phyloP scores from a whole-genome alignment of 2,797 vertebrate genomes.

The Falco naumanni region DNA sequence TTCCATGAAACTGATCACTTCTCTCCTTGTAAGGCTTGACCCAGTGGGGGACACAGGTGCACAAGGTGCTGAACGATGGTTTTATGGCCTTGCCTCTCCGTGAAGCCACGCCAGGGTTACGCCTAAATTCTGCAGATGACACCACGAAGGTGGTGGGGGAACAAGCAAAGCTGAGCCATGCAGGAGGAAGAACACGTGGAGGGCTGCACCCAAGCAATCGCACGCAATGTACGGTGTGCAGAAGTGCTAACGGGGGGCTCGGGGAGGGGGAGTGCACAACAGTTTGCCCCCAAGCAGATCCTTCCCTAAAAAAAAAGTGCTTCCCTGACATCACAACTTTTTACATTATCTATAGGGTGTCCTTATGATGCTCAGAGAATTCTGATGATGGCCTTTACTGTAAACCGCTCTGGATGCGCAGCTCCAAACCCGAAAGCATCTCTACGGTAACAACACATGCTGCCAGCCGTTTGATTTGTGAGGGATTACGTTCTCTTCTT shows the following conservation, averaged over 20 bases:
- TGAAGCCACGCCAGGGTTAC: background rate
- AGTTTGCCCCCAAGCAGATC: background rate
- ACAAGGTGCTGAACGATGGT: background rate
- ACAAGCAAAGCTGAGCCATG: background rate
- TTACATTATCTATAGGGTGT: background rate
- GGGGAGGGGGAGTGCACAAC: background rate
- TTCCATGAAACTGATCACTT: background rate
- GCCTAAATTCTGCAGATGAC: background rate
- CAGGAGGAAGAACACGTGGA: background rate
- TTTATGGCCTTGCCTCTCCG: background rate
- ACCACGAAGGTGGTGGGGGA: accelerated
- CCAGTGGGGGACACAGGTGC: background rate
- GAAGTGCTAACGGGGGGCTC: background rate
- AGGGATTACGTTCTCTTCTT: background rate
- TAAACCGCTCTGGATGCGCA: background rate
- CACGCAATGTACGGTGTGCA: background rate
- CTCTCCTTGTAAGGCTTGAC: background rate
- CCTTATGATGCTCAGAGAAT: background rate
- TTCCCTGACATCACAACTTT: background rate
- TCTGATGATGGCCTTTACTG: background rate
- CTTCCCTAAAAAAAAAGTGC: background rate
- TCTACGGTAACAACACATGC: background rate
- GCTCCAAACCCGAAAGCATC: background rate
- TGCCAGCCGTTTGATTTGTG: background rate
- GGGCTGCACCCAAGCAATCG: background rate